Percentiles rank a stretch among this genome's conserved stretches.
These are phyloP conservation scores for Diabrotica balteata DNA, from an alignment of 2,888 invertebrate species.

Conservation along the genomic window DNA sequence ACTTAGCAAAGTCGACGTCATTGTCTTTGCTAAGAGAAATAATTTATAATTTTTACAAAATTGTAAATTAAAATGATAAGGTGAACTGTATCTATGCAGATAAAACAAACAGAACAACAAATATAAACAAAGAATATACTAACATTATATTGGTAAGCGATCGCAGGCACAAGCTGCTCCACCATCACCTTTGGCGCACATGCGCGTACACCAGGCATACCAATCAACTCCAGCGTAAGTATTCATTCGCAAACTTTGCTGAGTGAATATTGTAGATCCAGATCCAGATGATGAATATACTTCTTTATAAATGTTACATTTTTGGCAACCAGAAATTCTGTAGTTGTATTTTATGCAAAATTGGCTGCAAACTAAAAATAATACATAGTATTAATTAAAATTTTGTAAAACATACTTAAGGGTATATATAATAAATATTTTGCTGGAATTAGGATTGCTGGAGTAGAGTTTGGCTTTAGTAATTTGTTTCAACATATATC, in stretches of 20 bases:
- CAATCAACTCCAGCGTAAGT: constrained; percentile 59
- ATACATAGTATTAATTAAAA: too few relatives aligned
- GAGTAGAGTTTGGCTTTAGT: too few relatives aligned
- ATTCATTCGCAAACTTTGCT: constrained; percentile 17
- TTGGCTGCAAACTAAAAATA: constrained; percentile 59
- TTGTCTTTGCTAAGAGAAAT: too few relatives aligned
- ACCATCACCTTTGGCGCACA: constrained; percentile 74
- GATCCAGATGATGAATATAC: constrained; percentile 27
- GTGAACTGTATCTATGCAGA: too few relatives aligned
- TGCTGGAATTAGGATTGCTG: too few relatives aligned
- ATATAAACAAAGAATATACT: constrained; percentile 5
- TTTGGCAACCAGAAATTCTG: constrained; percentile 57
- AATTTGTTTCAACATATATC: too few relatives aligned
- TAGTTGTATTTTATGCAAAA: constrained; percentile 61
- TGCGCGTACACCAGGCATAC: constrained; percentile 70
- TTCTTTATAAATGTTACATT: constrained; percentile 60
- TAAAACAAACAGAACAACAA: too few relatives aligned
- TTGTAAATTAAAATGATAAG: too few relatives aligned
- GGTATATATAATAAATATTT: too few relatives aligned
- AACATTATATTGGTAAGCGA: constrained; percentile 65
- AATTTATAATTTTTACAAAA: too few relatives aligned
- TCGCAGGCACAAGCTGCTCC: constrained; percentile 81
- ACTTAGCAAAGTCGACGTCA: too few relatives aligned
- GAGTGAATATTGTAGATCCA: background rate
- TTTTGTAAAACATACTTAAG: too few relatives aligned